Percentiles rank a stretch among this genome's conserved stretches.
Evolutionary conservation across 1,140 invertebrate genomes (phyloP).

Genomic region (Drosophila mauritiana): DNA sequence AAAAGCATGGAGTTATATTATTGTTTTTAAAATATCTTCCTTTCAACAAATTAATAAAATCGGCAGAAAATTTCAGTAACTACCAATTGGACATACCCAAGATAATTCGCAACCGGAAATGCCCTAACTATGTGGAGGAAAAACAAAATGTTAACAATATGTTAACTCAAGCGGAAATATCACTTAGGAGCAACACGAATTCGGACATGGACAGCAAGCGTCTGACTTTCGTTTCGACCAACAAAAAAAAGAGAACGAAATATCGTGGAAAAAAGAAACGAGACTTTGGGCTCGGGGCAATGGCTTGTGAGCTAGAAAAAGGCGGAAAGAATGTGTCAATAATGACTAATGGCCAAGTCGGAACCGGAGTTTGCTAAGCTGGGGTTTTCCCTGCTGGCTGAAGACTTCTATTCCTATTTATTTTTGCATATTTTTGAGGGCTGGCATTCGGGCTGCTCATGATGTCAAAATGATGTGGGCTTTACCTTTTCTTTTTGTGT

Average conservation of each 20-base stretch:
- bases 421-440: slow-evolving; percentile 62
- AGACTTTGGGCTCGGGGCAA: slow-evolving; percentile 21
- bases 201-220: slow-evolving; percentile 32
- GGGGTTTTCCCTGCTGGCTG: slow-evolving; percentile 18
- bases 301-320: slow-evolving; percentile 49
- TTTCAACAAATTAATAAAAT: too few relatives aligned
- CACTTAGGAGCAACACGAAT: slow-evolving; percentile 49
- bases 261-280: slow-evolving; percentile 8
- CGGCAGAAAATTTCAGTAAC: too few relatives aligned
- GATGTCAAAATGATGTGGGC: slow-evolving; percentile 62
- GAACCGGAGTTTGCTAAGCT: slow-evolving; percentile 20
- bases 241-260: slow-evolving; percentile 16
- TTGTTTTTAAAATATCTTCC: too few relatives aligned
- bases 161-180: slow-evolving; percentile 67
- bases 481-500: slow-evolving; percentile 37
- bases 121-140: slow-evolving; percentile 1
- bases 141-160: slow-evolving; percentile 65
- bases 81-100: not conserved
- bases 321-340: slow-evolving; percentile 79
- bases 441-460: slow-evolving; percentile 35
- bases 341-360: slow-evolving; percentile 74
- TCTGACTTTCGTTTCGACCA: slow-evolving; percentile 27
- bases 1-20: too few relatives aligned
- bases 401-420: slow-evolving; percentile 55
- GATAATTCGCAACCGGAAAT: not conserved